A percentile compares a stretch with the other conserved stretches of the same genome.
phyloP scores from a whole-genome alignment of 2,797 vertebrate species.

The Petrocephalus schoutedeni region DNA sequence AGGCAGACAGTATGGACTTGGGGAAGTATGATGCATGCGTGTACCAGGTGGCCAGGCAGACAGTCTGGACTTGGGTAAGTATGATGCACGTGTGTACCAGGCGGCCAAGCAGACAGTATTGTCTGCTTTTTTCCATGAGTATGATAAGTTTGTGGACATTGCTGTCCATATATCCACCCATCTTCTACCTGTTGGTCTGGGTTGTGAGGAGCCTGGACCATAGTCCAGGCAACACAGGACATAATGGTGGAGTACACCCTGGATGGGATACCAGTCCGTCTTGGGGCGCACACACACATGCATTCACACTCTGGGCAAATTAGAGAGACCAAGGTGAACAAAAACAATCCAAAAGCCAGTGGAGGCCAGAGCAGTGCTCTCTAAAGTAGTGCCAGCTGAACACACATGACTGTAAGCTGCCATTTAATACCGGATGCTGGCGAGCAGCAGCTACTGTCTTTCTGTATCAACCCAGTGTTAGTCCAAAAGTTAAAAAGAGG shows the following conservation, averaged over 20 bases:
- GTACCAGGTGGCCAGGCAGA: neutral
- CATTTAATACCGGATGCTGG: neutral
- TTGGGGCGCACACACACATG: neutral
- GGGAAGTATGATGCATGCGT: neutral
- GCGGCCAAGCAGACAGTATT: neutral
- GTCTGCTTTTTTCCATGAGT: neutral
- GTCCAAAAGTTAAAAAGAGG: too few species aligned
- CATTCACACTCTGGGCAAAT: neutral
- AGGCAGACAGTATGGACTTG: neutral
- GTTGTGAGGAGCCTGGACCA: neutral
- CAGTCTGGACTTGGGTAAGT: too few species aligned
- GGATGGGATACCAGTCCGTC: neutral
- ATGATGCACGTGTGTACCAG: neutral
- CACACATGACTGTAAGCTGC: neutral
- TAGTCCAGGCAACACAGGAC: neutral
- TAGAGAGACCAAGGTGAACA: neutral
- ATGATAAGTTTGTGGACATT: neutral
- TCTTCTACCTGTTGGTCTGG: neutral
- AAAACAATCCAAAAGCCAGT: neutral
- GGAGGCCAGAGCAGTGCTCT: neutral
- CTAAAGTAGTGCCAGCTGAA: neutral
- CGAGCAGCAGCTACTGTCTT: neutral
- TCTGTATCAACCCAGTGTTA: too few species aligned
- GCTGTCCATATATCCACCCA: neutral
- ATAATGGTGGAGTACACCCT: neutral